Conservation (phyloP, 2,797 vertebrate species). For the Cichlasoma orientale region DNA sequence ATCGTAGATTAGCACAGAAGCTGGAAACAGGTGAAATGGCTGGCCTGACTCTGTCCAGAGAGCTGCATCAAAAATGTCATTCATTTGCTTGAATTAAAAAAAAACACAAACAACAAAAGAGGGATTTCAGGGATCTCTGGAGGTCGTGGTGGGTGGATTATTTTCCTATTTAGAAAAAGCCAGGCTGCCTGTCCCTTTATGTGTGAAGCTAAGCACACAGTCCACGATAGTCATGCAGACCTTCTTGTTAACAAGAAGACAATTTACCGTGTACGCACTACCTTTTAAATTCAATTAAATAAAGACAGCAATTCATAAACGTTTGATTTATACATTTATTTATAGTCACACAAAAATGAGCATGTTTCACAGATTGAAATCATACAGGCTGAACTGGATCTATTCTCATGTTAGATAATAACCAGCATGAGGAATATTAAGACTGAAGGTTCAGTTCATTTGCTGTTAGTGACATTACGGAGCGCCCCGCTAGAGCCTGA, state of each 20-base stretch:
- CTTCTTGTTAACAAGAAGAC: neutral
- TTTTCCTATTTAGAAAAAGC: neutral
- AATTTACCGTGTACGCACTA: neutral
- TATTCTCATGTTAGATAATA: neutral
- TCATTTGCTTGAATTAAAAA: neutral
- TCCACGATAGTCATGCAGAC: neutral
- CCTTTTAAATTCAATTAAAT: neutral
- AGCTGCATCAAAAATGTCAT: neutral
- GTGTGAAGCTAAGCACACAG: neutral
- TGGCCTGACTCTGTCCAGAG: neutral
- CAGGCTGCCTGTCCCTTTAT: neutral
- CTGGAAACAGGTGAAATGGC: neutral
- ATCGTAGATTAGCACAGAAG: neutral
- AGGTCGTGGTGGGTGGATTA: neutral
- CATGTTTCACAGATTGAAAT: neutral
- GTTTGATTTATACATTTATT: constrained; percentile 24
- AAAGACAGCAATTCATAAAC: neutral
- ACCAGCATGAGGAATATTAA: constrained; percentile 7
- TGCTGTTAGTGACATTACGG: constrained; percentile 59
- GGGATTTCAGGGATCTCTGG: neutral
- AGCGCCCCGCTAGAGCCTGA: constrained; percentile 51
- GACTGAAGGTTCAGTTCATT: constrained; percentile 56
- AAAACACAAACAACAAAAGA: neutral
- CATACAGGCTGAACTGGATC: neutral
- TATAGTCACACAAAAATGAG: neutral